These are phyloP conservation scores for Amblyornis subalaris DNA, from an alignment of 2,113 vertebrate species.

Conservation along the genomic window DNA sequence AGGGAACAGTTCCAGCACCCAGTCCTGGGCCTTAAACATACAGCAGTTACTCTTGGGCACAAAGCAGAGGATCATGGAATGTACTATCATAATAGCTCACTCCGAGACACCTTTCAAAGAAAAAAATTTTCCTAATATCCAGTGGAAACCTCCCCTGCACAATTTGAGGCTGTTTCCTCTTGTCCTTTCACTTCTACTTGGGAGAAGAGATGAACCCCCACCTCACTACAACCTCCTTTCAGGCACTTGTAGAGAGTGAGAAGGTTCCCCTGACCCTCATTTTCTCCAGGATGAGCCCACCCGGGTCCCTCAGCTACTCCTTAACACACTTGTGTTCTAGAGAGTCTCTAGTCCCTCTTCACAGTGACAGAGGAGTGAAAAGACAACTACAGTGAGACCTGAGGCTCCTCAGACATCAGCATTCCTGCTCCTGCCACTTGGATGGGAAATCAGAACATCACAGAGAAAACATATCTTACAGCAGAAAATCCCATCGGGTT, in stretches of 20 bases:
- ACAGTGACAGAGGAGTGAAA: background rate
- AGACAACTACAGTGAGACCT: background rate
- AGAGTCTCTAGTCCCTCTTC: background rate
- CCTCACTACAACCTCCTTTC: background rate
- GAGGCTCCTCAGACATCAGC: background rate
- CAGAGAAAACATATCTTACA: background rate
- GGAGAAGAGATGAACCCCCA: background rate
- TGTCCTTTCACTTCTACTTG: background rate
- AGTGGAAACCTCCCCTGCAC: background rate
- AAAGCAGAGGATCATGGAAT: no score
- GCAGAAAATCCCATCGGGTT: background rate
- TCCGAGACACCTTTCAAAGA: background rate
- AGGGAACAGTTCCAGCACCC: no score
- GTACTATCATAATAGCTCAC: no score
- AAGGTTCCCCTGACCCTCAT: background rate
- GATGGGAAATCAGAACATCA: background rate
- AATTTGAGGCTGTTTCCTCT: background rate
- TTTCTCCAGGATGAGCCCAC: background rate
- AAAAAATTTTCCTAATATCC: background rate
- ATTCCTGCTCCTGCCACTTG: background rate
- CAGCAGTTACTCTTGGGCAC: no score
- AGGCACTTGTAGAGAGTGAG: background rate
- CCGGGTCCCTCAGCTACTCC: background rate
- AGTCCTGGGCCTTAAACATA: no score
- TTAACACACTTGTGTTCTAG: background rate